Conservation (phyloP, 2,797 vertebrate species). For the Spinus olivaceus region DNA sequence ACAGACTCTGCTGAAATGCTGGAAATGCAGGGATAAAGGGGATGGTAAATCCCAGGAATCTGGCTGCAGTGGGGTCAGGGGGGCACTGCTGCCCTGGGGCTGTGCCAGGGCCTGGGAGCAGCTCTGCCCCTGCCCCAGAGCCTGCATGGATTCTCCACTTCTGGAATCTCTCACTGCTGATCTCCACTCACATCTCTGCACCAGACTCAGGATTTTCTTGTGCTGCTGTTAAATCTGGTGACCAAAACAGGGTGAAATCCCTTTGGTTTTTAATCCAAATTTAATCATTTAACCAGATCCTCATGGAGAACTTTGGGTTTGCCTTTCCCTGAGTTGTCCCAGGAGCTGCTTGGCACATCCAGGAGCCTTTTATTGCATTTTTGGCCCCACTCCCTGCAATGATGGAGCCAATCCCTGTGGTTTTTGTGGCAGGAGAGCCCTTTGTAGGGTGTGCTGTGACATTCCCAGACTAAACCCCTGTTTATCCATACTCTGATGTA, state of each 20-base stretch:
- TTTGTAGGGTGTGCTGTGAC: not conserved
- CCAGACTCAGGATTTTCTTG: not conserved
- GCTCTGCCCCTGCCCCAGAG: not conserved
- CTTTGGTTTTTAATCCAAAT: not conserved
- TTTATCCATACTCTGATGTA: not conserved
- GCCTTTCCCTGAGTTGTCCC: not conserved
- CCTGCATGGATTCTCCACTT: not conserved
- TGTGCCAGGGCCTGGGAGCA: not conserved
- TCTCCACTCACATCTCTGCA: not conserved
- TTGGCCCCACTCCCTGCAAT: fast-evolving
- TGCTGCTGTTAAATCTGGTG: not conserved
- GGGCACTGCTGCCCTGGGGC: not conserved
- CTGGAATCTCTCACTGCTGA: fast-evolving
- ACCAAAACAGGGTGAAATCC: not conserved
- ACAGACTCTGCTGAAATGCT: not conserved
- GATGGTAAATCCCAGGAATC: not conserved
- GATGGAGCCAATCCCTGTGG: not conserved
- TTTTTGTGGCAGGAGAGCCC: not conserved
- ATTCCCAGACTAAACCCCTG: fast-evolving
- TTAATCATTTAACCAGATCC: not conserved
- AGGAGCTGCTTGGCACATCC: fast-evolving
- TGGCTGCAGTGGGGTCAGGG: not conserved
- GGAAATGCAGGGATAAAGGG: not conserved
- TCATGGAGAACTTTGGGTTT: fast-evolving
- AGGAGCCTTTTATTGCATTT: not conserved